phyloP scores from a whole-genome alignment of 2,113 vertebrate species.

The Macrotis lagotis region DNA sequence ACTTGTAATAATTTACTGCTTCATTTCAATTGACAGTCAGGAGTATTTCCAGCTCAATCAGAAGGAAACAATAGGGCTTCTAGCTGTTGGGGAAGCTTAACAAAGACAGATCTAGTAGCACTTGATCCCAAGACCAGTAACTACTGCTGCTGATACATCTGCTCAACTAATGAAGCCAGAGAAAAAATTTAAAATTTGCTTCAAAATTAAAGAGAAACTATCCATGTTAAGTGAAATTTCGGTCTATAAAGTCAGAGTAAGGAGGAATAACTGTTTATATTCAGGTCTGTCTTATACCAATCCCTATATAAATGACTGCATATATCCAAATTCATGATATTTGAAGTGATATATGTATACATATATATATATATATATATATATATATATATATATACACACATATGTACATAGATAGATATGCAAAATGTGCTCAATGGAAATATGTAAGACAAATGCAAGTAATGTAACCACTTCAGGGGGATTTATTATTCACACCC shows the following conservation, averaged over 20 bases:
- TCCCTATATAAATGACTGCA: neutral
- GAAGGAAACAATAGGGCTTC: neutral
- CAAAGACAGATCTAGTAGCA: neutral
- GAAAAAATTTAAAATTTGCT: neutral
- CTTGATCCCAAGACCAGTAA: neutral
- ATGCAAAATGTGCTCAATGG: neutral
- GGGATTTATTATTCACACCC: neutral
- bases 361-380: too few species aligned
- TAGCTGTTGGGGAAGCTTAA: neutral
- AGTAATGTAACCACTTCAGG: neutral
- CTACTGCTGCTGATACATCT: neutral
- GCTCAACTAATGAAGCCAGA: neutral
- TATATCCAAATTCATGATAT: neutral
- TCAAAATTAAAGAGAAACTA: neutral
- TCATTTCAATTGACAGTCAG: constrained; percentile 1
- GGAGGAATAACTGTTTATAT: neutral
- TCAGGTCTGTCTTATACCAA: neutral
- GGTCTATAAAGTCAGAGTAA: neutral
- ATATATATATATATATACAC: too few species aligned
- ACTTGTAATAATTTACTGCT: constrained; percentile 58
- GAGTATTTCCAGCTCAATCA: neutral
- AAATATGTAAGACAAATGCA: neutral
- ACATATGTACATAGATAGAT: too few species aligned
- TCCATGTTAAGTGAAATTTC: neutral
- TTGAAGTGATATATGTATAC: neutral